phyloP scores from a whole-genome alignment of 1,140 invertebrate genomes.

The Steinernema feltiae region DNA sequence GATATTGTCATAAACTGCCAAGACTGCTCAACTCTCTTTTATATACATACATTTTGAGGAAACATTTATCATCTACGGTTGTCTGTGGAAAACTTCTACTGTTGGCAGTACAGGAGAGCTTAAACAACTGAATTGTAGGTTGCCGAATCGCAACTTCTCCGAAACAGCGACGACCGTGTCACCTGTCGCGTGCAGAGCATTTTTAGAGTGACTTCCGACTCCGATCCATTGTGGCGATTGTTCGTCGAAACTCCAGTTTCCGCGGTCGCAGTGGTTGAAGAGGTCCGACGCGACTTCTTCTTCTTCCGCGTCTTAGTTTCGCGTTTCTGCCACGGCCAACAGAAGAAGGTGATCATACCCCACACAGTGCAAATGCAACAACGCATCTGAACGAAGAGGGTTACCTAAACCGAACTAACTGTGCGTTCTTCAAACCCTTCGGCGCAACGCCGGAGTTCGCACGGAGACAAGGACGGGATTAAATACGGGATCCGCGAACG shows the following conservation, averaged over 20 bases:
- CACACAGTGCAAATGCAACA: not conserved
- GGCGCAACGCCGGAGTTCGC: constrained; percentile 46
- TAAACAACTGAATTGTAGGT: not conserved
- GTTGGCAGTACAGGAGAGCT: not conserved
- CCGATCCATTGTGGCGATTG: not conserved
- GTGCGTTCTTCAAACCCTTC: constrained; percentile 31
- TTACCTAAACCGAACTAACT: not conserved
- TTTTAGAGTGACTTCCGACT: not conserved
- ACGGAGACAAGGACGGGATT: constrained; percentile 53
- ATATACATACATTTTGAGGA: not conserved
- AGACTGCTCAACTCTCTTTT: not conserved
- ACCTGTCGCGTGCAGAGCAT: not conserved
- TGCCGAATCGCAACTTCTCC: not conserved
- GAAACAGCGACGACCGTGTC: not conserved
- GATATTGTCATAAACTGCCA: not conserved
- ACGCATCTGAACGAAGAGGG: not conserved
- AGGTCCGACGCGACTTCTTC: not conserved
- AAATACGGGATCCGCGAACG: constrained; percentile 53
- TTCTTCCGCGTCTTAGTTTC: not conserved
- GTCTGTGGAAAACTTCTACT: not conserved
- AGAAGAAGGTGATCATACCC: not conserved
- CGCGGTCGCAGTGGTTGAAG: not conserved
- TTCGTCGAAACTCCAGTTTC: not conserved
- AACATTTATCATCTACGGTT: not conserved
- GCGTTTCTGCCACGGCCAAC: not conserved